Percentiles rank a stretch among this genome's conserved stretches.
These are phyloP conservation scores for Cheilosia vernalis DNA, from an alignment of 2,888 invertebrate species.

Conservation along the genomic window DNA sequence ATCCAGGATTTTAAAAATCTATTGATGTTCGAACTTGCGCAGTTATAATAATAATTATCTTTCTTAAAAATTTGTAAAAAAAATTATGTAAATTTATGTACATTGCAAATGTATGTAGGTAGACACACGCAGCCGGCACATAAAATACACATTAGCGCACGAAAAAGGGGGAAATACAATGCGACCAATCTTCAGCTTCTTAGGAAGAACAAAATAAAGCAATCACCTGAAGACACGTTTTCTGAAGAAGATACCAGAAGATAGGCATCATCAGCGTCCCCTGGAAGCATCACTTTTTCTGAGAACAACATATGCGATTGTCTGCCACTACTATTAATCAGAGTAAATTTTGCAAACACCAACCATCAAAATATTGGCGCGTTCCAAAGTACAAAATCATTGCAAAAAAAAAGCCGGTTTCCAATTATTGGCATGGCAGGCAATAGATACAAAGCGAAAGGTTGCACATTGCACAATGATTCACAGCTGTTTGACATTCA, in stretches of 20 bases:
- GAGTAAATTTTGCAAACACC: not conserved
- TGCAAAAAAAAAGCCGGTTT: not conserved
- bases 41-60: slow-evolving; percentile 2
- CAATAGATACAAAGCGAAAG: slow-evolving; percentile 1
- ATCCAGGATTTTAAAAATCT: slow-evolving; percentile 17
- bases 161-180: slow-evolving; percentile 5
- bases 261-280: too few species aligned
- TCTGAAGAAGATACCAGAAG: not conserved
- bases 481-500: not conserved
- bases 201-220: not conserved
- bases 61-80: not conserved
- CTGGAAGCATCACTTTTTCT: not conserved
- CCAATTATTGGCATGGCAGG: not conserved
- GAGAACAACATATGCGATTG: not conserved
- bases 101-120: not conserved
- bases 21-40: slow-evolving; percentile 45
- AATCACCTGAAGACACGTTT: slow-evolving; percentile 22
- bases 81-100: not conserved
- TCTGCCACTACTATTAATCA: not conserved
- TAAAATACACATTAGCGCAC: not conserved
- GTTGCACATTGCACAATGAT: not conserved
- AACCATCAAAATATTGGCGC: not conserved
- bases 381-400: slow-evolving; percentile 1
- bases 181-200: not conserved
- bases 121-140: not conserved